Conservation (phyloP, 2,113 vertebrate genomes). For the Xenopus borealis region DNA sequence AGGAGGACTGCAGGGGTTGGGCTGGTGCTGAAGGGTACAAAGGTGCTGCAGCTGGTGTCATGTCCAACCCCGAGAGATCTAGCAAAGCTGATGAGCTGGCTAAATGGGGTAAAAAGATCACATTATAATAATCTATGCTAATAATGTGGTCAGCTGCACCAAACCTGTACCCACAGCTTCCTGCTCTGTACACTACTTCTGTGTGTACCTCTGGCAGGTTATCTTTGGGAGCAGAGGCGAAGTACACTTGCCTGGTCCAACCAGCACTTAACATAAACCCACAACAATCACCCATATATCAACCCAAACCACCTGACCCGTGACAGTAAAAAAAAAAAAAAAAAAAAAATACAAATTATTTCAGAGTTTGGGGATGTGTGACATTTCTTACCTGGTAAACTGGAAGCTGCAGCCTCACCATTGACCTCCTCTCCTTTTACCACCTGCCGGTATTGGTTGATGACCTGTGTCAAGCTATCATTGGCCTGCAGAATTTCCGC, state of each 20-base stretch:
- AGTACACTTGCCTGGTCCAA: too few relatives aligned
- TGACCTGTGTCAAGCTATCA: conserved; percentile 93
- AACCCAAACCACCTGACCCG: neutral
- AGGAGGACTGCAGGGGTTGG: conserved; percentile 52
- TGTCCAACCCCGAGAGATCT: conserved; percentile 85
- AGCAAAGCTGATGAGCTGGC: conserved; percentile 80
- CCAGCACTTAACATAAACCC: neutral
- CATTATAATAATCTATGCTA: neutral
- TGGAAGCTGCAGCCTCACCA: conserved; percentile 61
- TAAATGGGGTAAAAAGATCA: conserved; percentile 46
- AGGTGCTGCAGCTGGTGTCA: conserved; percentile 60
- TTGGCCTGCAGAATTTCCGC: conserved; percentile 96
- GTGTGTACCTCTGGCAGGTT: too few relatives aligned
- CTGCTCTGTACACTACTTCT: neutral
- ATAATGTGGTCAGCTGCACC: neutral
- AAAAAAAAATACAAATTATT: neutral
- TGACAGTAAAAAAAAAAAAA: neutral
- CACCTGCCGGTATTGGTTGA: conserved; percentile 88
- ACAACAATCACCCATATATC: neutral
- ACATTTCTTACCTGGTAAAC: conserved; percentile 70
- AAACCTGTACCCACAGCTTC: neutral
- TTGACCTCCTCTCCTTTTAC: conserved; percentile 88
- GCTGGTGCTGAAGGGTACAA: conserved; percentile 66
- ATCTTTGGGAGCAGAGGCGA: too few relatives aligned
- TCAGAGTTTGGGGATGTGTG: too few relatives aligned